Evolutionary conservation across 1,140 invertebrate species (phyloP).

Genomic region (Pectinophora gossypiella): DNA sequence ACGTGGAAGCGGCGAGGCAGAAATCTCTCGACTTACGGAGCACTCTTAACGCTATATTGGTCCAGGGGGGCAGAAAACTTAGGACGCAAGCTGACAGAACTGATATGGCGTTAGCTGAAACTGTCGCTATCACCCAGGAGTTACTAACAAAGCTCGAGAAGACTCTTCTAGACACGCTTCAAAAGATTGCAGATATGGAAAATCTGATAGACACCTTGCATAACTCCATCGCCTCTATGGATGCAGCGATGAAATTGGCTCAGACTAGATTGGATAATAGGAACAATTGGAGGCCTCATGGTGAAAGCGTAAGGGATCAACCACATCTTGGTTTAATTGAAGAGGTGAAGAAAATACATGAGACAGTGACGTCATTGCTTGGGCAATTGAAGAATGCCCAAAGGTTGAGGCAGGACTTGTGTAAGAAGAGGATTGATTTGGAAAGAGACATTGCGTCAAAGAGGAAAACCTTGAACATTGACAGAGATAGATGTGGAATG

Average conservation of each 20-base stretch:
- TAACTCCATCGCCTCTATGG: slow-evolving; percentile 78
- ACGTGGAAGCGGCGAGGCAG: slow-evolving; percentile 78
- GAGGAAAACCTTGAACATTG: slow-evolving; percentile 82
- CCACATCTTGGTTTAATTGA: slow-evolving; percentile 83
- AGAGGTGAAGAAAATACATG: slow-evolving; percentile 82
- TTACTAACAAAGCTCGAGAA: slow-evolving; percentile 79
- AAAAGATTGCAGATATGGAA: slow-evolving; percentile 83
- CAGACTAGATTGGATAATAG: slow-evolving; percentile 86
- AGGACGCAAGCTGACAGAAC: slow-evolving; percentile 84
- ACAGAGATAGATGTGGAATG: slow-evolving; percentile 80
- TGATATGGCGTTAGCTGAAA: slow-evolving; percentile 79
- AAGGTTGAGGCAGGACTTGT: slow-evolving; percentile 76
- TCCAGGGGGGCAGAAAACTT: slow-evolving; percentile 81
- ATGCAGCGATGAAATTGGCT: slow-evolving; percentile 84
- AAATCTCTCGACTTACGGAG: slow-evolving; percentile 79
- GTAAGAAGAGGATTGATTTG: slow-evolving; percentile 76
- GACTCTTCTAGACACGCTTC: slow-evolving; percentile 77
- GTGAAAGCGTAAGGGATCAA: slow-evolving; percentile 83
- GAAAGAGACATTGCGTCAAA: slow-evolving; percentile 85
- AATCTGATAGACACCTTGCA: slow-evolving; percentile 79
- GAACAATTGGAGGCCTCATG: slow-evolving; percentile 77
- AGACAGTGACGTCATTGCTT: slow-evolving; percentile 78
- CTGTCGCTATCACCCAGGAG: slow-evolving; percentile 81
- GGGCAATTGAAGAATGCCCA: slow-evolving; percentile 74
- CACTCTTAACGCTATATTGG: slow-evolving; percentile 78